Evolutionary conservation across 2,113 vertebrate species (phyloP).

Genomic region (Heteronetta atricapilla): DNA sequence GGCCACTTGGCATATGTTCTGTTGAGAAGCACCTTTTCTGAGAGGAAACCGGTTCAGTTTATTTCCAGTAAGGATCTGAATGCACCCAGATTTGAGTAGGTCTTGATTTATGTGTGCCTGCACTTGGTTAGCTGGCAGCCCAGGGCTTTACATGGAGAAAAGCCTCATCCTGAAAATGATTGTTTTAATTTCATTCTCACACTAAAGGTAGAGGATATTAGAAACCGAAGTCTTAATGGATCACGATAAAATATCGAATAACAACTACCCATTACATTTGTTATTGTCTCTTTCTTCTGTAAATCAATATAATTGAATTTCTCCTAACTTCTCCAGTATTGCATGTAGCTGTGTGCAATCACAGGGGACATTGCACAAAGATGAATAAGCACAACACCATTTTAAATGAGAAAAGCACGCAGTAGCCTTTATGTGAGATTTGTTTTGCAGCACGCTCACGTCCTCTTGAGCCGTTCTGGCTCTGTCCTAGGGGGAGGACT

Average conservation of each 20-base stretch:
- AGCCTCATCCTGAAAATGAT: slow-evolving; percentile 47
- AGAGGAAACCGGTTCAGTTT: neutral
- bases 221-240: slow-evolving; percentile 56
- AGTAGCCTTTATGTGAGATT: neutral
- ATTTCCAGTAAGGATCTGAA: neutral
- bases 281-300: slow-evolving; percentile 62
- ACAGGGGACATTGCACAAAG: slow-evolving; percentile 43
- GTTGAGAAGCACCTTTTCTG: neutral
- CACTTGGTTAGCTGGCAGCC: slow-evolving; percentile 14
- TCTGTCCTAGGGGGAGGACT: neutral
- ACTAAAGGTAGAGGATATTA: slow-evolving; percentile 53
- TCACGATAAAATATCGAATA: slow-evolving; percentile 63
- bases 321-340: slow-evolving; percentile 45
- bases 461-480: neutral
- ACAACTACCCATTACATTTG: slow-evolving; percentile 55
- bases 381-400: slow-evolving; percentile 17
- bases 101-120: neutral
- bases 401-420: slow-evolving; percentile 22
- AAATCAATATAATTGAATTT: slow-evolving; percentile 69
- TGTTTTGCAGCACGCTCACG: neutral
- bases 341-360: slow-evolving; percentile 9
- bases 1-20: neutral
- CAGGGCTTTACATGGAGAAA: neutral
- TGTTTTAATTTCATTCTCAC: slow-evolving; percentile 62
- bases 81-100: neutral